Evolutionary conservation across 2,888 invertebrate genomes (phyloP).

Genomic region (Tribolium freemani): DNA sequence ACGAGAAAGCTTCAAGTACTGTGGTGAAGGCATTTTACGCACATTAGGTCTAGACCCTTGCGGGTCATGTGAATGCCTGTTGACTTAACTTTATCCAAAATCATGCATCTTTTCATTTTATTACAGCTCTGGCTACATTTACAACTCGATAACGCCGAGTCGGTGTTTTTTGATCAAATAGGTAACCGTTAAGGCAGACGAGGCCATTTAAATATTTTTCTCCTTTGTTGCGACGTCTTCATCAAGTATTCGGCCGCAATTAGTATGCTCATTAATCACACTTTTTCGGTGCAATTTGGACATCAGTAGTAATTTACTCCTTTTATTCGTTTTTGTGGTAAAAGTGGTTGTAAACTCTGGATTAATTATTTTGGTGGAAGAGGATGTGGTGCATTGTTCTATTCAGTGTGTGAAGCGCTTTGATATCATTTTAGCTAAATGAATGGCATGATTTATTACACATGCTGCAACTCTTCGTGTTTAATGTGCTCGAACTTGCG

Average conservation of each 20-base stretch:
- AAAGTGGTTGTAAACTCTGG: background rate
- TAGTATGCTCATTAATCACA: background rate
- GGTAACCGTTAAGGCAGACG: background rate
- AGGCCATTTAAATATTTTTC: background rate
- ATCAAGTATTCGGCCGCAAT: background rate
- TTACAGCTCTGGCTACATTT: background rate
- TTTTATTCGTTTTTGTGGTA: background rate
- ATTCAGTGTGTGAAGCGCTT: background rate
- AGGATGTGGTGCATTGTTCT: background rate
- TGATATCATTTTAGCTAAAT: slow-evolving; percentile 16
- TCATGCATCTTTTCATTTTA: background rate
- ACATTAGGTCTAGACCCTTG: slow-evolving; percentile 1
- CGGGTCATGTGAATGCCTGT: slow-evolving; percentile 9
- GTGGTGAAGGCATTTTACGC: background rate
- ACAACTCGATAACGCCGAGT: background rate
- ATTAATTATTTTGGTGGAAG: background rate
- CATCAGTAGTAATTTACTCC: background rate
- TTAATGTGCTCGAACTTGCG: slow-evolving; percentile 22
- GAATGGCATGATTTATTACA: slow-evolving; percentile 25
- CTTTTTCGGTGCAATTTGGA: background rate
- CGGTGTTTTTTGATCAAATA: slow-evolving; percentile 2
- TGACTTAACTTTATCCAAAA: background rate
- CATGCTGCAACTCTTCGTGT: slow-evolving; percentile 6
- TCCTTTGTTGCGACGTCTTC: background rate
- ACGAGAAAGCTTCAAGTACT: no score